Evolutionary conservation across 2,113 vertebrate genomes (phyloP).

Genomic region (Emydocephalus ijimae): DNA sequence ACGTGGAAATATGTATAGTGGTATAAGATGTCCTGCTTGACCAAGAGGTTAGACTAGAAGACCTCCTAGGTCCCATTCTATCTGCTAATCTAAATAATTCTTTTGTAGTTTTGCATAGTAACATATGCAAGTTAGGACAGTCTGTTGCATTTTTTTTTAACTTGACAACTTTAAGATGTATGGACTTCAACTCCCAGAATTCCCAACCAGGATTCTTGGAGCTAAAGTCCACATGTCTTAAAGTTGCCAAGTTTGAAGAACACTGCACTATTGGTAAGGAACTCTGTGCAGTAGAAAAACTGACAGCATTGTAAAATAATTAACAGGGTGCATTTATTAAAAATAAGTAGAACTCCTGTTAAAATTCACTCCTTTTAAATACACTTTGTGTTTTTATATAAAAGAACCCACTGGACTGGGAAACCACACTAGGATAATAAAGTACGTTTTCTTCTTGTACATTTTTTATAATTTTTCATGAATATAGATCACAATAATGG

Average conservation of each 20-base stretch:
- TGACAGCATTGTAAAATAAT: not conserved
- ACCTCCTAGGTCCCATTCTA: not conserved
- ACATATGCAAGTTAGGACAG: not conserved
- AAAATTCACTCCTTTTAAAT: not conserved
- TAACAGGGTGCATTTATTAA: not conserved
- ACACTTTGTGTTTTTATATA: not conserved
- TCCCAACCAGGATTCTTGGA: not conserved
- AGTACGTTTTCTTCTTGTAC: not conserved
- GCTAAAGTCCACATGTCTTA: not conserved
- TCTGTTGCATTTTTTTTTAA: not conserved
- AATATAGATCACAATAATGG: slow-evolving; percentile 62
- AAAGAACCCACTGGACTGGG: not conserved
- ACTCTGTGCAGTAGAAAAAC: not conserved
- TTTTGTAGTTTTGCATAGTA: not conserved
- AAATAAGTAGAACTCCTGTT: not conserved
- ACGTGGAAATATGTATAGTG: not conserved
- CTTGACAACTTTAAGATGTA: not conserved
- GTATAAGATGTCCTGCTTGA: not conserved
- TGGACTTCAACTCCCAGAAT: not conserved
- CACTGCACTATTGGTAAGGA: not conserved
- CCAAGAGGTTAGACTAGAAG: not conserved
- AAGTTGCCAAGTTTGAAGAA: not conserved
- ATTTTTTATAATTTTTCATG: not conserved
- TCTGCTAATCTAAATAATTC: not conserved
- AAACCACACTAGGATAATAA: not conserved